Base-by-base conservation (phyloP, 2,888 invertebrate genomes). In the Griposia aprilina region DNA sequence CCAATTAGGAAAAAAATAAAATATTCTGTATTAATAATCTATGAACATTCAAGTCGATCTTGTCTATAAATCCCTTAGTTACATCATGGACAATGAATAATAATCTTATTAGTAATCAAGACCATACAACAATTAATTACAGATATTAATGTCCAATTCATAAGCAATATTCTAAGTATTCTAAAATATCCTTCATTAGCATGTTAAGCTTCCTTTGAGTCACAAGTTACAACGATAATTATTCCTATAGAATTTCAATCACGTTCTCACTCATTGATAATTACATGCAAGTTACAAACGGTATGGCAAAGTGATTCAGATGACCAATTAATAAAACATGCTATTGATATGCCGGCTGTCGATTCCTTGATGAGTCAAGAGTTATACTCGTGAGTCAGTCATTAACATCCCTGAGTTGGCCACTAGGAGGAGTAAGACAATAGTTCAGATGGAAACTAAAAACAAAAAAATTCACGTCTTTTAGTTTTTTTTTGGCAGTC, bases 321-420 rank as follows among this genome's bases (percentile, higher is more conserved):
- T 93, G 92, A 92, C 91, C 88, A 89, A 88, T 91, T 90, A 88
- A 87, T 87, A 83, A 87, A 86, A 90, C 82, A 86, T 81, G 82
- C 81, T 55, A 91, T 88, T 89, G 87, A 89, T 85, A 89, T 81
- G 78, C 74, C 76, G 81, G 66, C 67, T 78, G 72, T 87, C 74
- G 89, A 90, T 89, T 90, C 90, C 88, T 88, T 86, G 84, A 84
- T 94, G 94, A 94, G 87, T 94, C 94, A 94, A 90, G 81, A 85
- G 76, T 88, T 90, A 85, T 88, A 75, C 84, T 86, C 83, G 80
- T 86, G 88, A 87, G 78, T 87, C 82, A 90, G 80, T 89, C 83
- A 89, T 90, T 87, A 84, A 59, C 90, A 90, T 90, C 90, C 90
- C 86, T 65, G 66, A 77, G 65, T 68, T 26, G 41, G 59, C 36